Evolutionary conservation across 2,113 vertebrate genomes (phyloP), one percentile per base, ranked within the genome.

Genomic region (Conger conger): DNA sequence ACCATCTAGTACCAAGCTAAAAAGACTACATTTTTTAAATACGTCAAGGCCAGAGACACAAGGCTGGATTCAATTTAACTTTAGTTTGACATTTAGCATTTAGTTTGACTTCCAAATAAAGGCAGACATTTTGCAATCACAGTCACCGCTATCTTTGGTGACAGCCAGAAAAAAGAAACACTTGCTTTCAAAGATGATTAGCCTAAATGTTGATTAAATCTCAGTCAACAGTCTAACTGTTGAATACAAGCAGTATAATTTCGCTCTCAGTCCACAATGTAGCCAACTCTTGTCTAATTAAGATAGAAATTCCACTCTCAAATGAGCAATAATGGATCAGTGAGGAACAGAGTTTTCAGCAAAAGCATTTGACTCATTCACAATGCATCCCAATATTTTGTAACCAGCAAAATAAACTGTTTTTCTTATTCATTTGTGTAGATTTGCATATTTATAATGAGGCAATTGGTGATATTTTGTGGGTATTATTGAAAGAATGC

Each of bases 401-500:
- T 57, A 57, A 57, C 54, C 54, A 57, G 40, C 40, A 42, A 42
- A 15, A 18, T 7, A 57, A 57, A 57, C 3, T 20, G 15, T 57
- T 68, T 7, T n/a, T 68, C 18, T 68, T 23, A n/a, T 27, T 18
- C 60, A 27, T 42, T 27, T 42, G 78, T 45, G 6, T 80, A 8
- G 6, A 80, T 42, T 20, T 20, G 20, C 16, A 42, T 42, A 80
- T 80, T 80, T 80, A 13, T 80, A 45, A 1, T 80, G 78, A 33
- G 76, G 23, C n/a, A 16, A 36, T 79, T 33, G 33, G 11, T 33
- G 36, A 13, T 15, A 18, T 18, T 79, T 38, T 79, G 77, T 11
- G 77, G 77, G 77, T 79, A 79, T 79, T 79, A 79, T 35, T 15
- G 35, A 79, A 35, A 38, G 27, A 79, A 79, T 79, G 35, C 27